A percentile compares a stretch with the other conserved stretches of the same genome.
Conservation (phyloP, 1,140 invertebrate genomes). For the Sesamia nonagrioides region DNA sequence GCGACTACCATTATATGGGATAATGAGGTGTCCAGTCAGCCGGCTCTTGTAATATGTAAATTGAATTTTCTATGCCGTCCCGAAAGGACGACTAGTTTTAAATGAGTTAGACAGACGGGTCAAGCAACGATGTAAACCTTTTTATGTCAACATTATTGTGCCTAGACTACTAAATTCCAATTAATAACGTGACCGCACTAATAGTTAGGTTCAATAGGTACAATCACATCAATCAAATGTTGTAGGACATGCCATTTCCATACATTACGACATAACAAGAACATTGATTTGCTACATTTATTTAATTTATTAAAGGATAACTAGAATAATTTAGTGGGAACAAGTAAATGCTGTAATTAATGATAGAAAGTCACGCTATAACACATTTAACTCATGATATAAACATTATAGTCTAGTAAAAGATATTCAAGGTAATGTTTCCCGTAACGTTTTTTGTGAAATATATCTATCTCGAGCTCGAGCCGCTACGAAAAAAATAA, state of each 20-base stretch:
- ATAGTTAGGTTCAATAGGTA: conserved; percentile 26
- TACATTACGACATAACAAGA: not conserved
- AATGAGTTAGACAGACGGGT: conserved; percentile 37
- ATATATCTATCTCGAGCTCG: not conserved
- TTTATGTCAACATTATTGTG: not conserved
- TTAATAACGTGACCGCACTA: not conserved
- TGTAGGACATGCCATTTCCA: not conserved
- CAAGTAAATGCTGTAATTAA: conserved; percentile 24
- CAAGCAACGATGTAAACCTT: not conserved
- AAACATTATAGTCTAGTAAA: not conserved
- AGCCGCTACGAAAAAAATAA: conserved; percentile 33
- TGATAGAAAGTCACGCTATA: conserved; percentile 1
- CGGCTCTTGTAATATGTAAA: conserved; percentile 80
- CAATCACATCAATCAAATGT: conserved; percentile 14
- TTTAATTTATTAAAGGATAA: conserved; percentile 8
- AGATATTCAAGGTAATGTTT: not conserved
- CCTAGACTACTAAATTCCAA: not conserved
- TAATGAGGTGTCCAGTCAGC: conserved; percentile 82
- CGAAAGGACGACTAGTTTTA: conserved; percentile 49
- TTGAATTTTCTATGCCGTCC: conserved; percentile 71
- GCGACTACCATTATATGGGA: conserved; percentile 77
- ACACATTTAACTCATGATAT: not conserved
- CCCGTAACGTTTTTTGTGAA: not conserved
- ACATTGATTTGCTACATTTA: not conserved
- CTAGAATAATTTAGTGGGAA: conserved; percentile 1